phyloP scores from a whole-genome alignment of 2,113 vertebrate species.

The Ivindomyrus marchei region DNA sequence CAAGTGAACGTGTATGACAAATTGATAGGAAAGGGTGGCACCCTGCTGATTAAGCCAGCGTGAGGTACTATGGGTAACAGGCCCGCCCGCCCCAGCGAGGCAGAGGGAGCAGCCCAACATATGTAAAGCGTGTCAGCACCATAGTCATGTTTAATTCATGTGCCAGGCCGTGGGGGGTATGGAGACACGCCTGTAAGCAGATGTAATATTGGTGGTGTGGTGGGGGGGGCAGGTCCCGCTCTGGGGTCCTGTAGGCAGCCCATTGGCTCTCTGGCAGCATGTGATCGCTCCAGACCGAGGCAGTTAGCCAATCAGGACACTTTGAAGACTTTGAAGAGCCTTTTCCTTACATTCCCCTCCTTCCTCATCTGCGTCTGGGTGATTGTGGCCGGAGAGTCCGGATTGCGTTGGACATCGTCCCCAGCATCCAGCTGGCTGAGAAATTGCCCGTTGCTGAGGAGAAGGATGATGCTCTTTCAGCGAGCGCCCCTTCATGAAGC shows the following conservation, averaged over 20 bases:
- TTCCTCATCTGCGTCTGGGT: slow-evolving; percentile 60
- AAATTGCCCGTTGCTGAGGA: not conserved
- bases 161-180: slow-evolving; percentile 29
- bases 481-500: slow-evolving; percentile 46
- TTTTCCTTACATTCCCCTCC: slow-evolving; percentile 28
- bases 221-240: not conserved
- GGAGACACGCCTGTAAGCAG: slow-evolving; percentile 14
- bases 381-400: slow-evolving; percentile 53
- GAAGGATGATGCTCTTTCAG: slow-evolving; percentile 49
- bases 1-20: not conserved
- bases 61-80: not conserved
- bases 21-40: not conserved
- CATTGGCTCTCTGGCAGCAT: not conserved
- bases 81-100: not conserved
- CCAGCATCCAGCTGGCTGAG: slow-evolving; percentile 25
- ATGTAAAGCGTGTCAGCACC: slow-evolving; percentile 46
- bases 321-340: slow-evolving; percentile 25
- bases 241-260: not conserved
- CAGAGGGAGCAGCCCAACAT: slow-evolving; percentile 24
- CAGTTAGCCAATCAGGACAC: slow-evolving; percentile 21
- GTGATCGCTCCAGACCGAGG: not conserved
- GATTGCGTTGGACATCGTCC: slow-evolving; percentile 64
- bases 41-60: not conserved
- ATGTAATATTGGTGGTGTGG: slow-evolving; percentile 14
- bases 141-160: slow-evolving; percentile 51